A percentile compares a stretch with the other conserved stretches of the same genome.
Evolutionary conservation across 2,888 invertebrate species (phyloP).

Genomic region (Oeneis ivallda): DNA sequence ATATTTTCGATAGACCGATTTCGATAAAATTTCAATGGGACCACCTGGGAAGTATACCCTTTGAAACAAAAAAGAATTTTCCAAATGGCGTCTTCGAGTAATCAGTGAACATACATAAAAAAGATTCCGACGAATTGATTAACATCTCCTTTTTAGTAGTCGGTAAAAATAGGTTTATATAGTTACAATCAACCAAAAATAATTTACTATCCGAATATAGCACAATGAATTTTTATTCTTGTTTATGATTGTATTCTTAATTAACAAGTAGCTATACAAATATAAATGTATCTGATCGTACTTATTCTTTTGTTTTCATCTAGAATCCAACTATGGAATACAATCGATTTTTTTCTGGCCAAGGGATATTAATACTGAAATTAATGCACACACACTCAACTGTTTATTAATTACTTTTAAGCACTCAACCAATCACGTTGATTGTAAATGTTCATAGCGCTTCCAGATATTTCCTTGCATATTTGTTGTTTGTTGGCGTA

Average conservation of each 20-base stretch:
- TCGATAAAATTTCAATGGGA: no score
- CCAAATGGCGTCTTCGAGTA: no score
- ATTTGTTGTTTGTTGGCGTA: slow-evolving; percentile 68
- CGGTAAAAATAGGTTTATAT: no score
- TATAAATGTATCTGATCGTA: slow-evolving; percentile 4
- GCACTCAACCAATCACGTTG: slow-evolving; percentile 46
- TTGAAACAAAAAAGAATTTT: no score
- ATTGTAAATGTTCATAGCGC: slow-evolving; percentile 44
- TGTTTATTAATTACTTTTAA: slow-evolving; percentile 20
- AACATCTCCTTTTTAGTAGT: no score
- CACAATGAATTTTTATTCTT: slow-evolving; percentile 7
- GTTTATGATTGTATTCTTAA: neutral
- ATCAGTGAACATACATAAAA: no score
- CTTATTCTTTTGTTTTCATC: slow-evolving; percentile 22
- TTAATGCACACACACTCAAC: neutral
- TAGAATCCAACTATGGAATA: slow-evolving; percentile 19
- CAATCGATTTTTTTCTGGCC: slow-evolving; percentile 17
- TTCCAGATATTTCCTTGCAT: slow-evolving; percentile 55
- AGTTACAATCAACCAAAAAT: no score
- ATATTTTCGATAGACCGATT: no score
- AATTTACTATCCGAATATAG: slow-evolving; percentile 16
- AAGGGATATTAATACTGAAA: slow-evolving; percentile 6
- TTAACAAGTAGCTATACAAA: neutral
- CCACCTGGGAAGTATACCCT: no score
- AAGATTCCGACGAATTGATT: no score